These are phyloP conservation scores for Limnephilus lunatus DNA, from an alignment of 2,888 invertebrate species.

Conservation along the genomic window DNA sequence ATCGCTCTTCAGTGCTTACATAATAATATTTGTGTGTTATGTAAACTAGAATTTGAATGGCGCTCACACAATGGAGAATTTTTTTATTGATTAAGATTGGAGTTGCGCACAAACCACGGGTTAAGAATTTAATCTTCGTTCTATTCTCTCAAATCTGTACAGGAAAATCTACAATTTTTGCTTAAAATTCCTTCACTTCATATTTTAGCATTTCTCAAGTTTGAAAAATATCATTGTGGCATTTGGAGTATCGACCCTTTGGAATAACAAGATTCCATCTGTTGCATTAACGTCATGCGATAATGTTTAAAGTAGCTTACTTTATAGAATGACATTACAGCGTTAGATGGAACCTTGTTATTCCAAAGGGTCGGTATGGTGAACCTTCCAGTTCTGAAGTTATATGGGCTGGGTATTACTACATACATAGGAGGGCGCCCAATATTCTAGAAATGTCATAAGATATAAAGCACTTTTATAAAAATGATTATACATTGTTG, in stretches of 20 bases:
- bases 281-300: too few species aligned
- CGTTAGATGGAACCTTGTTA: too few species aligned
- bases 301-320: too few species aligned
- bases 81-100: too few species aligned
- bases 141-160: background rate
- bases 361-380: rapidly evolving
- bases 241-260: background rate
- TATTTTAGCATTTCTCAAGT: background rate
- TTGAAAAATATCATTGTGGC: background rate
- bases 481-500: background rate
- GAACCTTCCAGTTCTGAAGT: background rate
- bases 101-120: too few species aligned
- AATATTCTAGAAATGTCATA: background rate
- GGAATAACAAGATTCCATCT: too few species aligned
- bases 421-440: background rate
- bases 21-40: too few species aligned
- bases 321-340: too few species aligned
- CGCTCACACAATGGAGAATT: too few species aligned
- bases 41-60: too few species aligned
- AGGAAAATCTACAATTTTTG: background rate
- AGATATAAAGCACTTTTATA: background rate
- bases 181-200: background rate
- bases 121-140: background rate
- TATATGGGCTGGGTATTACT: background rate
- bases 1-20: too few species aligned